phyloP scores from a whole-genome alignment of 2,113 vertebrate species.

The Ramphastos sulfuratus region DNA sequence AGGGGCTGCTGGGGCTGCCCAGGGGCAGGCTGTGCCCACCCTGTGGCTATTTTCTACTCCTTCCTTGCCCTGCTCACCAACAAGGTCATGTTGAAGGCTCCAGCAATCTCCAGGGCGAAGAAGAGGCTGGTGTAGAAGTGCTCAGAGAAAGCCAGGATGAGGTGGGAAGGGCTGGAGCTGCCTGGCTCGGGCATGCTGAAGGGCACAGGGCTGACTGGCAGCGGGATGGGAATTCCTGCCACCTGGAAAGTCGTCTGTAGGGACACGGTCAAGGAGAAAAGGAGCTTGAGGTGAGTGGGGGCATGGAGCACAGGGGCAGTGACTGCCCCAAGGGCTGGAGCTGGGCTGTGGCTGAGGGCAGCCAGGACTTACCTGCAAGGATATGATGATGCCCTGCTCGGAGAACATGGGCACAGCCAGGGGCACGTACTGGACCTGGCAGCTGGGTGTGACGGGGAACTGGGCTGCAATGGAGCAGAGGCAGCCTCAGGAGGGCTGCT shows the following conservation, averaged over 20 bases:
- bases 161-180: background rate
- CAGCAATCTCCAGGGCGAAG: conserved; percentile 9
- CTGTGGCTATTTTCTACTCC: accelerated
- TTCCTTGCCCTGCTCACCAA: background rate
- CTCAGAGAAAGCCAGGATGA: conserved; percentile 23
- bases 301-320: accelerated
- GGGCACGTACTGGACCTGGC: conserved; percentile 46
- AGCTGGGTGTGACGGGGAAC: conserved; percentile 2
- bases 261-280: background rate
- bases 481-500: background rate
- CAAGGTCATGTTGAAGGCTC: conserved; percentile 48
- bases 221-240: background rate
- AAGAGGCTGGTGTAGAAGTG: conserved; percentile 56
- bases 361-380: background rate
- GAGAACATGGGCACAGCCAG: conserved; percentile 52
- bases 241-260: conserved; percentile 42
- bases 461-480: conserved; percentile 12
- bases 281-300: background rate
- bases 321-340: background rate
- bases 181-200: background rate
- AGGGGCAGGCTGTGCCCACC: background rate
- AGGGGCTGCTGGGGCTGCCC: background rate
- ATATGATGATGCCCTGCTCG: conserved; percentile 32
- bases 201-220: conserved; percentile 17
- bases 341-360: background rate